Base-by-base conservation (phyloP, 2,888 invertebrate genomes). In the Perizoma affinitatum region DNA sequence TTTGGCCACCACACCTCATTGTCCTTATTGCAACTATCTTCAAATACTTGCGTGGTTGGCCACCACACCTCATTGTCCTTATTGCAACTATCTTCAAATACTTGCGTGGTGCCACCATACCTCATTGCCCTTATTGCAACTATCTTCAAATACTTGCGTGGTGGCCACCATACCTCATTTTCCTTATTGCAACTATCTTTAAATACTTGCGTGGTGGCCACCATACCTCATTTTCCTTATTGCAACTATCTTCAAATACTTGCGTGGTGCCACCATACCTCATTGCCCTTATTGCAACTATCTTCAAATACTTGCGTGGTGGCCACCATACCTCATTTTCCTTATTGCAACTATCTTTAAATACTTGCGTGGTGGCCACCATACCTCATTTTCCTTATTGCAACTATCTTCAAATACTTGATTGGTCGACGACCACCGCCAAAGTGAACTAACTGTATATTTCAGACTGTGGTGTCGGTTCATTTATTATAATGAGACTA, bases 381-480 rank as follows among this genome's bases (percentile, higher is more conserved):
- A n/a, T 22, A 22, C 22, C 22, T 22, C 22, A 2, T 22, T 22
- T 1, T 22, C 22, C 22, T 22, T 22, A 22, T 22, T 22, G 22
- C 22, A 22, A 22, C 22, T 22, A 22, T 22, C 3, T 22, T 22
- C 3, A 22, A 22, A 22, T 3, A 40, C 7, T 40, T 9, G 7
- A 2, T 40, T 8, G 4, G 2, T 7, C 8, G 7, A n/a, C n/a
- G n/a, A n/a, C n/a, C 40, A 40, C 3, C 9, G 7, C 9, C 9
- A 6, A 47, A 48, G 48, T 48, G 2, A 11, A n/a, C 36, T 8
- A 53, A 48, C 52, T 53, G 0, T 33, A 40, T 34, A n/a, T 1
- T 5, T 35, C 11, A 5, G 7, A n/a, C 59, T 59, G 54, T 54
- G 54, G 22, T 7, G 40, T 4, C 49, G 49, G 9, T 38, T 49